Base-by-base conservation (phyloP, 2,888 invertebrate genomes). In the Pollenia amentaria region DNA sequence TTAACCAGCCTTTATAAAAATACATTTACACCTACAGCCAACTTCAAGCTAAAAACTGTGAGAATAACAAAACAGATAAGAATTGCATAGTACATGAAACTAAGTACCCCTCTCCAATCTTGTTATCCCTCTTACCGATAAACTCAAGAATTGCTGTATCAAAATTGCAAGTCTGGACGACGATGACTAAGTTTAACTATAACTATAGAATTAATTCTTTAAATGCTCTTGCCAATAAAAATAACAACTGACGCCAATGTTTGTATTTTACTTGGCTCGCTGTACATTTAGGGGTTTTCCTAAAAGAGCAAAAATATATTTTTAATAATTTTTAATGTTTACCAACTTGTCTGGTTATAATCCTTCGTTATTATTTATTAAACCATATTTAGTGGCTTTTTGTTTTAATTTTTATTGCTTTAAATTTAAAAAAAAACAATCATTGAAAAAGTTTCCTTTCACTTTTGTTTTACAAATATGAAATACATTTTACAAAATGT, bases 361-460 rank as follows among this genome's bases (percentile, higher is more conserved):
- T 85, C 77, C 73, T 62, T 21, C 44, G 21, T 82, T 82, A 85
- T 85, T 82, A 75, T 85, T 82, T 85, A 73, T 81, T 81, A 85
- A 85, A 73, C 60, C 77, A 69, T 81, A 60, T 81, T 85, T 85
- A 62, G 46, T 85, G 67, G 70, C 46, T 60, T 65, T 65, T 75
- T 81, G 44, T 64, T 72, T 80, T 64, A 53, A 72, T 67, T 65
- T 81, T 73, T 60, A 81, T 75, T 67, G 48, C 16, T 29, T 51
- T 2, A 60, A 40, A 42, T 51, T n/a, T 18, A 18, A 64, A 44
- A 21, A 38, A 18, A 57, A 44, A 3, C 3, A 21, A 16, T 42
- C 29, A 14, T 29, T 16, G 9, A 51, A 55, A 42, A 18, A 21
- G n/a, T 42, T 40, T 18, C 1, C 18, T 8, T 9, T n/a, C 7